Evolutionary conservation across 64 coral and sea anemone species (phyloP), one percentile per base, ranked within the genome.

Genomic region (Platygyra sinensis): DNA sequence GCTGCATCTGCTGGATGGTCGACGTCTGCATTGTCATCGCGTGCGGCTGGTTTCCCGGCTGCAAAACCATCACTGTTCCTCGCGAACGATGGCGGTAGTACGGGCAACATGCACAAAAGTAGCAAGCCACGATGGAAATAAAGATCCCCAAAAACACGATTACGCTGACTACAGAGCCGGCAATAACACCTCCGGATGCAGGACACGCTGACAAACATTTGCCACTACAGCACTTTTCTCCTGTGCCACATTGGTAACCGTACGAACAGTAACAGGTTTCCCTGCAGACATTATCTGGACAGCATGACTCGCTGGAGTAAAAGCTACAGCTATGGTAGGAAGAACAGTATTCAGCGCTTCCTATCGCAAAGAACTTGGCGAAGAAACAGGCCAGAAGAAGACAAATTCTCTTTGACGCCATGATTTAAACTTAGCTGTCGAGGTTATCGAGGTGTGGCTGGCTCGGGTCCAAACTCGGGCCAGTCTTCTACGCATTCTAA

Each of bases 51-150:
- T n/a, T n/a, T n/a, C n/a, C n/a, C n/a, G n/a, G n/a, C n/a, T n/a
- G n/a, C n/a, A n/a, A n/a, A n/a, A n/a, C 54, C 22, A 61, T 30
- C 9, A 80, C 55, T 16, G 78, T 52, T 0, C 78, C 78, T 5
- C 12, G 78, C 13, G 49, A 5, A n/a, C 81, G 32, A 15, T 51
- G 10, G 36, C 62, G 81, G 36, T 51, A 84, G 38, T 18, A 69
- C 38, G 81, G 81, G 15, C 81, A 69, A 20, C 81, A 71, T 4
- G 62, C 62, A 71, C 81, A 84, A 20, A 8, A 84, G 33, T 11
- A 69, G 22, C 62, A 84, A 49, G 81, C 32, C 31, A 84, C 62
- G 20, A 84, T 71, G 8, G 33, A 84, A 39, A 19, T 13, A 25
- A 84, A 7, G 13, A 67, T 83, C 57, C 32, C 60, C 0, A 64